Evolutionary conservation across 2,113 vertebrate genomes (phyloP), one percentile per base, ranked within the genome.

Genomic region (Cryptoleucopteryx plumbea): DNA sequence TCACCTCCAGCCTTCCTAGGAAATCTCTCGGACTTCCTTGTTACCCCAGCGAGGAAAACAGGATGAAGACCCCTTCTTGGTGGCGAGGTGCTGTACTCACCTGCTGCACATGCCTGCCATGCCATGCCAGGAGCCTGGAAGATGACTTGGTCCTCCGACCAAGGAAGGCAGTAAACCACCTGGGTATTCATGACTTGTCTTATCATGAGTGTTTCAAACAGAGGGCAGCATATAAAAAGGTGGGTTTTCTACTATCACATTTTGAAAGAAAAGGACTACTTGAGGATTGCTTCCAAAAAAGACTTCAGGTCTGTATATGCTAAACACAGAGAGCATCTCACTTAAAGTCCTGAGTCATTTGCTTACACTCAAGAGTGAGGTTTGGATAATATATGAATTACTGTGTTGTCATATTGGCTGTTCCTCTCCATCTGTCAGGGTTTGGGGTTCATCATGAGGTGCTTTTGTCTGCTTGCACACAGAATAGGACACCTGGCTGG

Each of bases 401-500:
- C 1, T 56, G 6, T 50, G n/a, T 40, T 78, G 9, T 38, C 50
- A 47, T 11, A 48, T 3, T 45, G 63, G 15, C 43, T 65, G 23
- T 19, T 74, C 17, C 36, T 43, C 10, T 74, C 61, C 7, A 42
- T 53, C 13, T 80, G 9, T 48, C 50, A 81, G 36, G 25, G 27
- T 5, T 62, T 19, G 8, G 8, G 13, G 13, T 22, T 88, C 52
- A 36, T 16, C 0, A 0, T 29, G 17, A 77, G 43, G 7, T 50
- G 10, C 16, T 36, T 71, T 78, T 5, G 19, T 53, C 25, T 40
- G 25, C 42, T 52, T 53, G 48, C 15, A 34, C 45, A 40, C 1
- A 1, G 16, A 3, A 0, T 2, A 66, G 27, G 19, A 62, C 7
- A 52, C 5, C 53, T 23, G 13, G 3, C 3, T 36, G 20, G 3